Evolutionary conservation across 2,888 invertebrate species (phyloP), one percentile per base, ranked within the genome.

Genomic region (Netelia fuscicornis): DNA sequence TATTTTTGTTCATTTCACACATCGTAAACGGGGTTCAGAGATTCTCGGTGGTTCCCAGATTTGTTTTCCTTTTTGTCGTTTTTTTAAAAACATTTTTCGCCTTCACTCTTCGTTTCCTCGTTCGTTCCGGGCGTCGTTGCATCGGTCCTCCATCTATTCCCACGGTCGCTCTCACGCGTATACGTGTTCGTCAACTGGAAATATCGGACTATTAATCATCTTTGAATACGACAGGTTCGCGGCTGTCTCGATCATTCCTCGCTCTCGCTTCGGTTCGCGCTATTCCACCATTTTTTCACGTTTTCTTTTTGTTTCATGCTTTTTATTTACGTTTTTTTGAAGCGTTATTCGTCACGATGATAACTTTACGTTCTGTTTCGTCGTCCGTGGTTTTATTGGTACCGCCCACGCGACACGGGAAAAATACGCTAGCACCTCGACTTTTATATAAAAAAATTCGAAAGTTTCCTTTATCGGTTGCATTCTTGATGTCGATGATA

Each of bases 1-100:
- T 71, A 85, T 85, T 85, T 85, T 85, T 81, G 78, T 85, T 85
- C 78, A 81, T 81, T 81, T 81, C 84, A 75, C 84, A 84, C 81
- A 84, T 81, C 74, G 81, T 56, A 48, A 77, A 78, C 78, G 83
- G 17, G 77, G 77, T 77, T 72, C 84, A 54, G 56, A 58, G 70
- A 54, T 75, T 80, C n/a, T 17, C 56, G 48, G 75, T 52, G 64
- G 71, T 77, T 56, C 70, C 56, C 68, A 82, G 77, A 82, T 77
- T 74, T 83, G 78, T 65, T 42, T 6, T 67, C 60, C 58, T 17
- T 11, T 54, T 65, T 65, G 42, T 23, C 8, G 20, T 20, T 83
- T 65, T 42, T 44, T 65, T 52, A 11, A 10, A 13, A 13, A 8
- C 23, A 20, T 23, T 65, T n/a, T 17, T 74, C n/a, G 11, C 52